phyloP scores from a whole-genome alignment of 1,140 invertebrate species.

The Meloidogyne floridensis region DNA sequence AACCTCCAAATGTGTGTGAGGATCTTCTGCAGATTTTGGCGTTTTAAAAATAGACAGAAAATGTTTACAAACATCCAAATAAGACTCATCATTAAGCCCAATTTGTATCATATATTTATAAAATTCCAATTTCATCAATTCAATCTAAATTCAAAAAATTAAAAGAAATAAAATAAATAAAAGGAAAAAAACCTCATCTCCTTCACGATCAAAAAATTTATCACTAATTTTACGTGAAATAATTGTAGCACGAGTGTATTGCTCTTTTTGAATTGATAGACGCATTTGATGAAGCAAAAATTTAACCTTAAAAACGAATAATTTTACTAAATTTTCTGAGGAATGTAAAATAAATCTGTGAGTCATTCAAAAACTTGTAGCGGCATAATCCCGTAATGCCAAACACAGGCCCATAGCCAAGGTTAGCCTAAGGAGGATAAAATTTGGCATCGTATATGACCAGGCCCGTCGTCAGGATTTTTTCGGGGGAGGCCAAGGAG shows the following conservation, averaged over 20 bases:
- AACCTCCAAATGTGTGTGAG: conserved; percentile 45
- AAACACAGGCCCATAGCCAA: too few relatives aligned
- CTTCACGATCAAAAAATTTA: conserved; percentile 87
- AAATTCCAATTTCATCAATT: conserved; percentile 85
- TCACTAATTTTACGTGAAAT: conserved; percentile 98
- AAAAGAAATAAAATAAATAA: conserved; percentile 27
- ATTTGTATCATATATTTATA: conserved; percentile 95
- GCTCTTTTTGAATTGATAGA: conserved; percentile 88
- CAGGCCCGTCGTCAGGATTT: too few relatives aligned
- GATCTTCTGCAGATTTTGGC: conserved; percentile 67
- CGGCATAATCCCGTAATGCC: too few relatives aligned
- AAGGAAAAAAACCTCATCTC: conserved; percentile 71
- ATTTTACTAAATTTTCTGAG: too few relatives aligned
- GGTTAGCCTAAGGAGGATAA: too few relatives aligned
- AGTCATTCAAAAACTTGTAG: too few relatives aligned
- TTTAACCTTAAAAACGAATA: conserved; percentile 68
- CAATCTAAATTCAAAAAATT: conserved; percentile 55
- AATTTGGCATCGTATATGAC: too few relatives aligned
- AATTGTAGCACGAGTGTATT: conserved; percentile 95
- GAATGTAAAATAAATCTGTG: too few relatives aligned
- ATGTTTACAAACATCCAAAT: conserved; percentile 90
- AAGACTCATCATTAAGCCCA: conserved; percentile 89
- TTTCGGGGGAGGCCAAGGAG: too few relatives aligned
- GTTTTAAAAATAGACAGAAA: conserved; percentile 83
- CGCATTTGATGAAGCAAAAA: conserved; percentile 98